phyloP scores from a whole-genome alignment of 2,888 invertebrate genomes.

The Cataglyphis livida region DNA sequence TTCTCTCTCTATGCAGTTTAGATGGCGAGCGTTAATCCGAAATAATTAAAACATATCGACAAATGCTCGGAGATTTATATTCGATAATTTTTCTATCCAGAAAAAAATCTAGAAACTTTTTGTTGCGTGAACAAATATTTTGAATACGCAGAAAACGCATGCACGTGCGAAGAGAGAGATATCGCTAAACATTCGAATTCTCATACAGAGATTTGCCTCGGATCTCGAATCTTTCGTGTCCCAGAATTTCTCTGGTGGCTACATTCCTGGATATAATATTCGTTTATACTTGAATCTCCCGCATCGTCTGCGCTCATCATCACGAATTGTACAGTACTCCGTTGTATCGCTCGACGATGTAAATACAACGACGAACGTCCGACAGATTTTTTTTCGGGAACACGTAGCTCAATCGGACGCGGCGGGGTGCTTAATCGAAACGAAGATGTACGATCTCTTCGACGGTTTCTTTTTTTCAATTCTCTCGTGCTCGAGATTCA shows the following conservation, averaged over 20 bases:
- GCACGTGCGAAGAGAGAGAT: background rate
- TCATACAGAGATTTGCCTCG: background rate
- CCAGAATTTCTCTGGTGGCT: background rate
- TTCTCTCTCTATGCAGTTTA: background rate
- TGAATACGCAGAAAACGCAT: background rate
- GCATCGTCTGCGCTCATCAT: conserved; percentile 26
- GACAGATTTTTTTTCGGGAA: conserved; percentile 40
- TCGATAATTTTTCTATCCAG: background rate
- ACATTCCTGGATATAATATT: conserved; percentile 12
- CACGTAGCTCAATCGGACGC: conserved; percentile 34
- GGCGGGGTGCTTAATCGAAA: conserved; percentile 24
- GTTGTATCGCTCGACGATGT: conserved; percentile 40
- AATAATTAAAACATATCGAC: background rate
- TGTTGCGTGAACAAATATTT: background rate
- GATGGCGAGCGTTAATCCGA: background rate
- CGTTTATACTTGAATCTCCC: conserved; percentile 17
- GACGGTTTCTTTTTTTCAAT: background rate
- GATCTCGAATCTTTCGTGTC: background rate
- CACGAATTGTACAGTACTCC: conserved; percentile 41
- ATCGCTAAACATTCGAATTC: background rate
- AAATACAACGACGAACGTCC: conserved; percentile 53
- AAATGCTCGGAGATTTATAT: background rate
- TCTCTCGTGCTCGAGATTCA: background rate
- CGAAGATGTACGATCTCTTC: background rate
- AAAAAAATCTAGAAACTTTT: background rate